Percentiles rank a stretch among this genome's conserved stretches.
Evolutionary conservation across 1,140 invertebrate species (phyloP).

Genomic region (Cyphomyrmex costatus): DNA sequence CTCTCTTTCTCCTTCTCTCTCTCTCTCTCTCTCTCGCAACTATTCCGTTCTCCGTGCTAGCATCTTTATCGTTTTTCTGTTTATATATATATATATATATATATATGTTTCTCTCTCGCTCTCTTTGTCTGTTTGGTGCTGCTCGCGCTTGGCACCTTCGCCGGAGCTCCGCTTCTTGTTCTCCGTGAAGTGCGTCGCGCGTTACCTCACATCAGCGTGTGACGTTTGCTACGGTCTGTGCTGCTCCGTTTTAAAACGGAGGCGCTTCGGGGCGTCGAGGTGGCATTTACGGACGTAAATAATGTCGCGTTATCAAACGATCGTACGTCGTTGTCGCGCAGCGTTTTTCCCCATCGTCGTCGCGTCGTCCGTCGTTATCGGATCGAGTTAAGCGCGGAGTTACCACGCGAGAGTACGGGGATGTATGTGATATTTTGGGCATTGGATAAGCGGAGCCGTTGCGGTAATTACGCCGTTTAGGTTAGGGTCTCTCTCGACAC

Average conservation of each 20-base stretch:
- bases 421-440: slow-evolving; percentile 29
- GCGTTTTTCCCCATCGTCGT: neutral
- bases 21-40: slow-evolving; percentile 13
- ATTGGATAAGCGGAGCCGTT: neutral
- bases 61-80: slow-evolving; percentile 11
- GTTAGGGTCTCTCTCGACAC: slow-evolving; percentile 22
- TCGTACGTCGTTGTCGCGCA: slow-evolving; percentile 27
- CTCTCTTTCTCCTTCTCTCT: neutral
- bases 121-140: slow-evolving; percentile 19
- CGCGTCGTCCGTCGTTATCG: neutral
- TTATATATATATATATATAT: too few relatives aligned
- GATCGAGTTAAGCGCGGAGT: neutral
- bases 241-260: slow-evolving; percentile 6
- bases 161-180: slow-evolving; percentile 30
- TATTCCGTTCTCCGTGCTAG: slow-evolving; percentile 27
- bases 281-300: slow-evolving; percentile 45
- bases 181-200: slow-evolving; percentile 52
- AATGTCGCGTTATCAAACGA: slow-evolving; percentile 46
- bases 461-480: slow-evolving; percentile 48
- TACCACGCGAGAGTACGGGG: neutral
- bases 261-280: slow-evolving; percentile 6
- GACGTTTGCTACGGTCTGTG: slow-evolving; percentile 11
- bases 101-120: slow-evolving; percentile 7
- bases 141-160: slow-evolving; percentile 30
- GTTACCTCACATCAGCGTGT: slow-evolving; percentile 32